Evolutionary conservation across 92 coral and sea anemone genomes (phyloP), one percentile per base, ranked within the genome.

Genomic region (Muricea muricata): DNA sequence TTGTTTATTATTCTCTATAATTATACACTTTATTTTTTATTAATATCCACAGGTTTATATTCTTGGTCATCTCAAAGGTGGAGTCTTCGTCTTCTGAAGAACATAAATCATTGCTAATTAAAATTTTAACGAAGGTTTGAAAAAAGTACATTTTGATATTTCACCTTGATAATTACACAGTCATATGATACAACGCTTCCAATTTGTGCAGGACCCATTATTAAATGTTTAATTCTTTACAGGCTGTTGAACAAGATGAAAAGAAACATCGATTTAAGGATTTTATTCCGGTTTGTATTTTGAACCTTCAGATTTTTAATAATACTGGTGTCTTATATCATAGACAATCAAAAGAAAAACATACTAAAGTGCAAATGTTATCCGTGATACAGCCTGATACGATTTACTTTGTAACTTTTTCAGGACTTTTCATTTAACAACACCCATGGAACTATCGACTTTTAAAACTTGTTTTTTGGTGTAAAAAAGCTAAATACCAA

Each of bases 71-170:
- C 32, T 73, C 86, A 52, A 96, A 93, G 78, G 87, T 96, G 79
- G 94, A 93, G 65, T 84, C 99, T 17, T 89, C 99, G 37, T 77
- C 92, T 12, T 90, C 98, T 0, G 99, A 96, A 78, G 99, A 96
- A 7, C 85, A 92, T 65, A 96, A 96, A 77, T 89, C 91, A 45
- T 33, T 93, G 15, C 54, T 96, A 18, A 86, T 96, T 42, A 88
- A 82, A 58, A 91, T 97, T 6, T 89, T 96, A 32, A 82, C 92
- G 66, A 96, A 96, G 95, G 99, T 94, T 20, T 42, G 68, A 83
- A 37, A 54, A 2, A 39, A n/a, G n/a, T n/a, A n/a, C n/a, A n/a
- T n/a, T n/a, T n/a, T n/a, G n/a, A n/a, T n/a, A n/a, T n/a, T n/a
- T n/a, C n/a, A n/a, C n/a, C n/a, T n/a, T n/a, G n/a, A n/a, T n/a